Percentiles rank a stretch among this genome's conserved stretches.
phyloP scores from a whole-genome alignment of 2,113 vertebrate genomes.

The Bufo gargarizans region DNA sequence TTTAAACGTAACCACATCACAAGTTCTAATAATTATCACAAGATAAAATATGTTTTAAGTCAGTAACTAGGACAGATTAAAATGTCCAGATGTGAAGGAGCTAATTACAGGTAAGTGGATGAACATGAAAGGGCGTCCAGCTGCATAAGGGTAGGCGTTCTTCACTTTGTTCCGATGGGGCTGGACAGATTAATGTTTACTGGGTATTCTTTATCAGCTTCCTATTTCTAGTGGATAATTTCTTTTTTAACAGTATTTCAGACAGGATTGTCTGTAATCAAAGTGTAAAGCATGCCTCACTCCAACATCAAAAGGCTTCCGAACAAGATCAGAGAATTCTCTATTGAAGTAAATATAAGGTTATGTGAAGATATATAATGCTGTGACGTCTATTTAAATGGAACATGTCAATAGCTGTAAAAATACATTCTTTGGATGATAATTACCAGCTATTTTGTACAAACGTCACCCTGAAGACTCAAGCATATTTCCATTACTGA shows the following conservation, averaged over 20 bases:
- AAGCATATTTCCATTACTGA: background rate
- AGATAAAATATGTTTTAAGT: conserved; percentile 33
- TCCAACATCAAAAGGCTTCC: conserved; percentile 32
- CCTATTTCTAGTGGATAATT: background rate
- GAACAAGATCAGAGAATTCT: conserved; percentile 34
- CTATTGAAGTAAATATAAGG: conserved; percentile 14
- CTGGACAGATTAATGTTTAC: conserved; percentile 42
- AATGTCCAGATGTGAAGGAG: conserved; percentile 30
- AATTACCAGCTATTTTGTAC: background rate
- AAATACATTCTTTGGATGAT: background rate
- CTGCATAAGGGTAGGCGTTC: background rate
- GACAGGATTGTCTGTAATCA: conserved; percentile 31
- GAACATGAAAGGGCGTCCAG: conserved; percentile 19
- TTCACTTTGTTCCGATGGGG: conserved; percentile 14
- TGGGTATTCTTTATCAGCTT: conserved; percentile 29
- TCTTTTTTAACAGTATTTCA: conserved; percentile 33
- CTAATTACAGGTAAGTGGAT: conserved; percentile 34
- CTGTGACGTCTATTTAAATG: conserved; percentile 3
- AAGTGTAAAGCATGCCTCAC: background rate
- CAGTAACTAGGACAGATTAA: conserved; percentile 33
- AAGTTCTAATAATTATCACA: conserved; percentile 37
- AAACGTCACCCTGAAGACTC: background rate
- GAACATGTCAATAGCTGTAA: background rate
- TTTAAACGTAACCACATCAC: conserved; percentile 37
- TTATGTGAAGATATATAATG: conserved; percentile 31